Evolutionary conservation across 2,797 vertebrate genomes (phyloP), one percentile per base, ranked within the genome.

Genomic region (Ctenopoma multispine): DNA sequence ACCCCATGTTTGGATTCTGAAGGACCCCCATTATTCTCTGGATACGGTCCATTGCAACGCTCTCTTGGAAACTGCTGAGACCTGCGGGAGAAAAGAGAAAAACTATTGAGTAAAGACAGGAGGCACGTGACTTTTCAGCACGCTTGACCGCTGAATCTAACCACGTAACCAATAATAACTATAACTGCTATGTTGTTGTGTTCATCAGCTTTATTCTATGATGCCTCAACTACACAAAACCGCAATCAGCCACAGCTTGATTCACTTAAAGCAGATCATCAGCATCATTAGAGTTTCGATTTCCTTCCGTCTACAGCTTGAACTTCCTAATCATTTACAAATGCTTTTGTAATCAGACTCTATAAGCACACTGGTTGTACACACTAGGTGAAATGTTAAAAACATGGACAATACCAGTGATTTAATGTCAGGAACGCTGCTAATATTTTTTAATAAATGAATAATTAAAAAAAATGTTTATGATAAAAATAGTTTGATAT

Each of bases 11-110:
- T 23, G 90, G 90, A 47, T 87, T 91, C 84, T 90, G 89, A n/a
- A 92, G 85, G 68, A 92, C 83, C 6, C 90, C 89, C 87, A 86
- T 66, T 53, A 92, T 90, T 62, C 91, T 89, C 84, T 90, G 90
- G 68, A 92, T 92, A 0, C 91, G 89, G 72, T 92, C 91, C 80
- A 86, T 80, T 0, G 90, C 91, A 0, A 92, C 75, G 14, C 87
- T 88, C 72, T 92, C 90, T 77, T 92, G 91, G 76, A 90, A 88
- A 50, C 85, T 82, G 84, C 86, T 90, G 29, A 92, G 83, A 70
- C 90, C 91, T 92, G 82, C 18, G 29, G 70, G 63, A 58, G 38
- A 59, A 51, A 13, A 61, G 8, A 24, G 21, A 50, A 18, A 65
- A 5, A 12, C 4, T 2, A 10, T 7, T 50, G 65, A 74, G 67